phyloP scores from a whole-genome alignment of 2,888 invertebrate species.

The Rhodophaea formosa region DNA sequence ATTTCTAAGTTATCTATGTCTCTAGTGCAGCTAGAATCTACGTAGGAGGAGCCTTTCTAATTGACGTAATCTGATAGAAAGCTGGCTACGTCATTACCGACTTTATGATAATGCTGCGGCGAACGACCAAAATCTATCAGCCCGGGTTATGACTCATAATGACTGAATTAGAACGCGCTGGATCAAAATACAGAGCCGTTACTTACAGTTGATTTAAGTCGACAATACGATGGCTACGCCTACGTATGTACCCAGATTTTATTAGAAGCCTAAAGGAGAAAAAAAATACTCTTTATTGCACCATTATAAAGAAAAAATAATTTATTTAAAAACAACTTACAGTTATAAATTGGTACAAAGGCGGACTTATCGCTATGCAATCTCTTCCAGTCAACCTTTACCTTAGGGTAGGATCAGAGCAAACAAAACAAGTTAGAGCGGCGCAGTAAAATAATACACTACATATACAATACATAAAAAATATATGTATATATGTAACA shows the following conservation, averaged over 20 bases:
- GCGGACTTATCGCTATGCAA: no score
- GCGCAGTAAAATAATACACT: no score
- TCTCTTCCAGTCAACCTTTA: no score
- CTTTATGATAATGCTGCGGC: background rate
- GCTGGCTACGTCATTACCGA: conserved; percentile 17
- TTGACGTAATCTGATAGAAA: conserved; percentile 30
- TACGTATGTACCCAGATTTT: background rate
- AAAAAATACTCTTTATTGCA: no score
- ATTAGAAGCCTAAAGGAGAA: background rate
- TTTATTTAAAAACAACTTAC: no score
- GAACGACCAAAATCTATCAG: conserved; percentile 12
- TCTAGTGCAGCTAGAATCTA: conserved; percentile 9
- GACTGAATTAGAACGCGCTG: background rate
- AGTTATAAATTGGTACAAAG: no score
- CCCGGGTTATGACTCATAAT: conserved; percentile 8
- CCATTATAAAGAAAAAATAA: no score
- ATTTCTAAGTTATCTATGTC: background rate
- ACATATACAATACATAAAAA: no score
- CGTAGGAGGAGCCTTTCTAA: conserved; percentile 31
- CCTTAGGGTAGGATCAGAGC: no score
- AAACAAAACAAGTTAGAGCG: no score
- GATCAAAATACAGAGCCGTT: background rate
- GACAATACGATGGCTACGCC: background rate
- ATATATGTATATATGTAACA: no score
- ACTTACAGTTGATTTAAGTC: background rate